Conservation (phyloP, 2,888 invertebrate species). For the Leptinotarsa peninsularis region DNA sequence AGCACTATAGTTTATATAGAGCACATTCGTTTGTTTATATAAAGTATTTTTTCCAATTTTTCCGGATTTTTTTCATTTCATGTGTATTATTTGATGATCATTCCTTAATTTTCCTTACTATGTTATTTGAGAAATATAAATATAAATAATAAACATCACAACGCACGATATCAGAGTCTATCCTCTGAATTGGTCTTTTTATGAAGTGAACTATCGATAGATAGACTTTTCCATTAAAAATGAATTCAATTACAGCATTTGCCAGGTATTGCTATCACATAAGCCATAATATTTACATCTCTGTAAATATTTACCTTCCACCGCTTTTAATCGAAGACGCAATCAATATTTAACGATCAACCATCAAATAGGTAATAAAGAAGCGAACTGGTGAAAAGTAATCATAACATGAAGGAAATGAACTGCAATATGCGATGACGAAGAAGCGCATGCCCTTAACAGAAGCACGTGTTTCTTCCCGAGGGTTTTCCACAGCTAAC, state of each 20-base stretch:
- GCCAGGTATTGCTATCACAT: neutral
- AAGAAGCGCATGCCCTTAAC: conserved; percentile 46
- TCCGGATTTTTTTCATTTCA: no score
- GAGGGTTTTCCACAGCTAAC: conserved; percentile 35
- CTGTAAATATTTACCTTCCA: neutral
- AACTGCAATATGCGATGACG: conserved; percentile 6
- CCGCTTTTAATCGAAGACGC: neutral
- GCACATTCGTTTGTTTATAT: no score
- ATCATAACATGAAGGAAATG: conserved; percentile 10
- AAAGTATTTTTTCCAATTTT: no score
- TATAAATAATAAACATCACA: no score
- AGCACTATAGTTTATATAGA: no score
- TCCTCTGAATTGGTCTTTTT: no score
- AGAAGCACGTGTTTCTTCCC: conserved; percentile 48
- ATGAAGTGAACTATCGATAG: no score
- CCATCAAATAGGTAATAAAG: conserved; percentile 1
- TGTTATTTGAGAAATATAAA: no score
- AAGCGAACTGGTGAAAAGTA: neutral
- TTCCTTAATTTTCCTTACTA: no score
- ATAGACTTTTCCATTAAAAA: no score
- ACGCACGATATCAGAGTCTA: no score
- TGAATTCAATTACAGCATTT: neutral
- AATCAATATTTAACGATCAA: conserved; percentile 3
- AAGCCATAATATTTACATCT: neutral
- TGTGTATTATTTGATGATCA: no score